Evolutionary conservation across 2,113 vertebrate species (phyloP).

Genomic region (Ramphastos sulfuratus): DNA sequence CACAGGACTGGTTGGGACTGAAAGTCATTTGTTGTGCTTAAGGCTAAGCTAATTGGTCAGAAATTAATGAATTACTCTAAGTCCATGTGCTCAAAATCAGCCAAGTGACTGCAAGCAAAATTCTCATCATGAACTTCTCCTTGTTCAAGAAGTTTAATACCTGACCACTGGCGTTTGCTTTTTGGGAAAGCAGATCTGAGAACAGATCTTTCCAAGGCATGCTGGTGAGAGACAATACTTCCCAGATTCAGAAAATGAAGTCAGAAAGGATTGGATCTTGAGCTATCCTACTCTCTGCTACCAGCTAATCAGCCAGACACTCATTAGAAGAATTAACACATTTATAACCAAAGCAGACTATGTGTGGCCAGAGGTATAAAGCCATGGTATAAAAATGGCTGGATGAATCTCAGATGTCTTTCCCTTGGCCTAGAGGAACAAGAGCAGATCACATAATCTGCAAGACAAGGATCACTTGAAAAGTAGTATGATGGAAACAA

Average conservation of each 20-base stretch:
- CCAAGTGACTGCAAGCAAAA: neutral
- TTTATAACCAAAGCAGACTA: neutral
- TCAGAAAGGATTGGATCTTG: neutral
- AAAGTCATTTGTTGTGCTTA: neutral
- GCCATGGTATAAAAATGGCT: neutral
- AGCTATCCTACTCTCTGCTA: neutral
- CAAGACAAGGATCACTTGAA: neutral
- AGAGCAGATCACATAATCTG: neutral
- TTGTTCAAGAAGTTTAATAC: neutral
- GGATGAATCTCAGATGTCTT: neutral
- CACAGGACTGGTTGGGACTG: too few relatives aligned
- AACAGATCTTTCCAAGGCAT: neutral
- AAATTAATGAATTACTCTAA: neutral
- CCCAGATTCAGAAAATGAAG: neutral
- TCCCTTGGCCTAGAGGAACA: neutral
- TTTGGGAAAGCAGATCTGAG: neutral
- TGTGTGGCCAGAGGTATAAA: neutral
- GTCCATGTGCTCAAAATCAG: accelerated
- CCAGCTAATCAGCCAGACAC: neutral
- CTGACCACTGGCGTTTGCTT: neutral
- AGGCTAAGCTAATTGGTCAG: neutral
- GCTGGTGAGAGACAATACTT: neutral
- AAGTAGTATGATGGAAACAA: neutral
- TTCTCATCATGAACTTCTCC: neutral
- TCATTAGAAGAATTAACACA: neutral